Evolutionary conservation across 2,797 vertebrate genomes (phyloP), one percentile per base, ranked within the genome.

Genomic region (Cuculus canorus): DNA sequence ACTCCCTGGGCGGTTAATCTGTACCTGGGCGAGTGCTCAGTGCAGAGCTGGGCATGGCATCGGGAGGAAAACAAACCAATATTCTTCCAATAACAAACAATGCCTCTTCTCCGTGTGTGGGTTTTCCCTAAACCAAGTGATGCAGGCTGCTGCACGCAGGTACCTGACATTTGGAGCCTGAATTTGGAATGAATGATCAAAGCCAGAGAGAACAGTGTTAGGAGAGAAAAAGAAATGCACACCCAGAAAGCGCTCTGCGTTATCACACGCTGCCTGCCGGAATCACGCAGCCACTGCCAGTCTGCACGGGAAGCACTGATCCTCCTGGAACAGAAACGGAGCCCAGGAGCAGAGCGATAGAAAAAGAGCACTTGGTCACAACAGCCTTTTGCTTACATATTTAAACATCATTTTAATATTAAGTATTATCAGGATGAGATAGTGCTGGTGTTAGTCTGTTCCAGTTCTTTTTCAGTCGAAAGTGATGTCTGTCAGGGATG

Each of bases 1-100:
- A 54, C 80, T 39, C 7, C 19, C 17, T 45, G 45, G 92, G 92
- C 92, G 90, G 84, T 35, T 92, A 93, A 93, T 68, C 95, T 90
- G 65, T 61, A 96, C 96, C 96, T 89, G 88, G 77, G 84, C 81
- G 68, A 94, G 93, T 11, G 76, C 27, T 93, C 68, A 3, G 57
- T 25, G 56, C 19, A 5, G 59, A 88, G 25, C 75, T 3, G 68
- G 87, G 75, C 78, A 92, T 65, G 85, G 88, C 77, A 54, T 24
- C 45, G 4, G 76, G 19, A 48, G 85, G 72, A 37, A 80, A 84
- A 85, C 41, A 90, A 83, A 95, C 30, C 56, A 53, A 11, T 17
- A 56, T 43, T 50, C 60, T 32, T 35, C 50, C 75, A 56, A 10
- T 33, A 39, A 24, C 14, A 61, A 85, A 41, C 64, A 45, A n/a